Conservation (phyloP, 2,113 vertebrate genomes). For the Anolis sagrei region DNA sequence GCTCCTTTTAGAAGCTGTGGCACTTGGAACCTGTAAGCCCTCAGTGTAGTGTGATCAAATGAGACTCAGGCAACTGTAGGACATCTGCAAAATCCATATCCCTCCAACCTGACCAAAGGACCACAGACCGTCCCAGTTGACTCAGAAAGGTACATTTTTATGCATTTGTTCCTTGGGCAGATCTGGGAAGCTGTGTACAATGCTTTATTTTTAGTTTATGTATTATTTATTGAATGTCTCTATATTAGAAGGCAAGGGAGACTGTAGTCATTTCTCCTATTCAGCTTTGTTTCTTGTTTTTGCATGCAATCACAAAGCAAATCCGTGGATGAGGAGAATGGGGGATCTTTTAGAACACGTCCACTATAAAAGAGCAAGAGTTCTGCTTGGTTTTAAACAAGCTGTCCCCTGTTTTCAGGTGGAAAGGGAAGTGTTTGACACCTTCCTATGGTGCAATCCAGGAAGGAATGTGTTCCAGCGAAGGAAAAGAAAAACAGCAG, state of each 20-base stretch:
- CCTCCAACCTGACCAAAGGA: constrained; percentile 45
- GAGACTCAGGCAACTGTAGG: constrained; percentile 58
- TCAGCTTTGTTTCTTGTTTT: constrained; percentile 26
- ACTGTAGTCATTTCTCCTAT: background rate
- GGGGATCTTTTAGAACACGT: constrained; percentile 53
- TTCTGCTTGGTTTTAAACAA: constrained; percentile 16
- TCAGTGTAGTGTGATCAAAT: constrained; percentile 66
- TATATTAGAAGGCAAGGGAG: constrained; percentile 31
- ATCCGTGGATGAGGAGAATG: constrained; percentile 31
- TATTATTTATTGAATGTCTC: constrained; percentile 1
- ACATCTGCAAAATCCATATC: constrained; percentile 64
- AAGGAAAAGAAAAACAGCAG: constrained; percentile 11
- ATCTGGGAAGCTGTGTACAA: background rate
- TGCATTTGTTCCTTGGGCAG: constrained; percentile 44
- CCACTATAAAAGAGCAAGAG: constrained; percentile 6
- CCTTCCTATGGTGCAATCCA: constrained; percentile 40
- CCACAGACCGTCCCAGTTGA: constrained; percentile 44
- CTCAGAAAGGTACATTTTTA: constrained; percentile 67
- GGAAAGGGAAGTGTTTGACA: constrained; percentile 42
- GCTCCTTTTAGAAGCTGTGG: constrained; percentile 60
- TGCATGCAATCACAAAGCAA: constrained; percentile 42
- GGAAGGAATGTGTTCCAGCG: constrained; percentile 12
- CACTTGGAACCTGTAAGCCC: constrained; percentile 57
- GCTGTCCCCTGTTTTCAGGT: background rate
- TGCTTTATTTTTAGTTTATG: background rate